Percentiles rank a stretch among this genome's conserved stretches.
phyloP scores from a whole-genome alignment of 2,113 vertebrate genomes.

The Laticauda laticaudata region DNA sequence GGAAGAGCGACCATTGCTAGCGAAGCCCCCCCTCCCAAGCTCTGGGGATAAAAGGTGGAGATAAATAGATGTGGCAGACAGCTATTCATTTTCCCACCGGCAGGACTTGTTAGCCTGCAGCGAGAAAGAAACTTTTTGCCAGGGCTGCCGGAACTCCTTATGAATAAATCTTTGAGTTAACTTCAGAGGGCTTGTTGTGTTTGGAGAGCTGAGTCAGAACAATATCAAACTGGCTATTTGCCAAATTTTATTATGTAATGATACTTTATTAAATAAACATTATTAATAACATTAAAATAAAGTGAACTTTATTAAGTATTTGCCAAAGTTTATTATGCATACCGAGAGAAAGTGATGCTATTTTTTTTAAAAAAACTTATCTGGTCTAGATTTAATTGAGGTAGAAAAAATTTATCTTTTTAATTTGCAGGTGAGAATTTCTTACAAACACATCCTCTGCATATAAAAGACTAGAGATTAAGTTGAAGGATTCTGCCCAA shows the following conservation, averaged over 20 bases:
- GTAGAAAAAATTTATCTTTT: not conserved
- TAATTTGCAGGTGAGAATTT: not conserved
- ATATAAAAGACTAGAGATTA: not conserved
- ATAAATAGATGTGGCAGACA: too few species aligned
- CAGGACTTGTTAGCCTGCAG: too few species aligned
- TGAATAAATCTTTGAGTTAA: too few species aligned
- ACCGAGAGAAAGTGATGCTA: not conserved
- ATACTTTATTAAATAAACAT: not conserved
- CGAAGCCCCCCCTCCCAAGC: too few species aligned
- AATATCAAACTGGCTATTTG: not conserved
- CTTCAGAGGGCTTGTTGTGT: too few species aligned
- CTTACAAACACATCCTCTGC: not conserved
- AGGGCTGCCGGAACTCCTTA: too few species aligned
- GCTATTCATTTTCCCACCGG: too few species aligned
- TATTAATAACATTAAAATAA: not conserved
- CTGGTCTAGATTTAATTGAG: not conserved
- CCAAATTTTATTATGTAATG: not conserved
- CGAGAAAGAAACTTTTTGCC: too few species aligned
- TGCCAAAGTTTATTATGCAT: not conserved
- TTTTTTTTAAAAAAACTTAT: not conserved
- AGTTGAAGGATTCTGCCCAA: not conserved
- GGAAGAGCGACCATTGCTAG: too few species aligned
- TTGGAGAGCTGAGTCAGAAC: too few species aligned
- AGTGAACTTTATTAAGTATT: not conserved
- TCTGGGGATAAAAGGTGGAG: too few species aligned